Conservation (phyloP, 2,888 invertebrate species). For the Lasioglossum malachurum region DNA sequence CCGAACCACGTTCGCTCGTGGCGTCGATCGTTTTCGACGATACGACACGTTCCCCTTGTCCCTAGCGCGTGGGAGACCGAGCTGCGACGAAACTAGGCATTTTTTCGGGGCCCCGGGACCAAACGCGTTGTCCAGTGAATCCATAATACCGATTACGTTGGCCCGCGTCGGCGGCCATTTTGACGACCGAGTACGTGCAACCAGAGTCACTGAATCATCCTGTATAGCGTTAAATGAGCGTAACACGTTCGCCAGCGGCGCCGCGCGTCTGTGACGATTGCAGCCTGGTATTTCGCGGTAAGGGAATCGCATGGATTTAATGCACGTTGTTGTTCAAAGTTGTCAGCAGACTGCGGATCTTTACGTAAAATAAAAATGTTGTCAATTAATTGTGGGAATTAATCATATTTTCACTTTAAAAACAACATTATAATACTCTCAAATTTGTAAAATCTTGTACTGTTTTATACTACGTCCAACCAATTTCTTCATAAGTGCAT, state of each 20-base stretch:
- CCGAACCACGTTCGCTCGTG: slow-evolving; percentile 42
- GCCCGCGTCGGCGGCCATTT: background rate
- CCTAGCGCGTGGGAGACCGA: slow-evolving; percentile 13
- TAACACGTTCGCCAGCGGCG: background rate
- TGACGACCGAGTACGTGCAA: background rate
- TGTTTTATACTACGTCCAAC: too few species aligned
- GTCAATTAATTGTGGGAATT: too few species aligned
- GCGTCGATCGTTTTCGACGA: slow-evolving; percentile 59
- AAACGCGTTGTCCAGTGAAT: slow-evolving; percentile 4
- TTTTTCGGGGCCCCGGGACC: slow-evolving; percentile 31
- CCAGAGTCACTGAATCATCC: background rate
- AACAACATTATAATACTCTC: too few species aligned
- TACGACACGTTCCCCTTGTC: slow-evolving; percentile 45
- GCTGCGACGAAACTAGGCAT: slow-evolving; percentile 34
- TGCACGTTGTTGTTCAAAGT: too few species aligned
- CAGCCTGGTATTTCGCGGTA: background rate
- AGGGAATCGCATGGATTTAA: background rate
- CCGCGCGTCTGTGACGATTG: background rate
- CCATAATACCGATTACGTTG: background rate
- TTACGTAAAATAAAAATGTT: too few species aligned
- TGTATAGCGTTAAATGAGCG: background rate
- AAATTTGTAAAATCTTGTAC: too few species aligned
- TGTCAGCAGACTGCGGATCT: too few species aligned
- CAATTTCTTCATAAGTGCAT: too few species aligned
- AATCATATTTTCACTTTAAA: too few species aligned